Conservation (phyloP, 2,888 invertebrate species). For the Catocala fraxini region DNA sequence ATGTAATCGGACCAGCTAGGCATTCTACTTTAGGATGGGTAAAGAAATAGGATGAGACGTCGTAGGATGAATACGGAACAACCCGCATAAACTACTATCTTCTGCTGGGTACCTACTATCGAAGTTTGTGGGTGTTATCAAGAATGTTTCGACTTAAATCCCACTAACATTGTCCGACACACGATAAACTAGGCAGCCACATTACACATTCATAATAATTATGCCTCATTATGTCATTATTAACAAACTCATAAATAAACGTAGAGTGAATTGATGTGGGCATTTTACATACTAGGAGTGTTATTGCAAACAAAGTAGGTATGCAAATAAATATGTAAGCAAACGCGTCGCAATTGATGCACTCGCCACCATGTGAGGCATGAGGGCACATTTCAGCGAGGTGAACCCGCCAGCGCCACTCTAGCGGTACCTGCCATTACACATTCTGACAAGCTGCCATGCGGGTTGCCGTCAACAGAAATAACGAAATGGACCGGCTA, state of each 20-base stretch:
- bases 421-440: slow-evolving; percentile 13
- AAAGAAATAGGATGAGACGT: too few species aligned
- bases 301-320: not conserved
- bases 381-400: slow-evolving; percentile 11
- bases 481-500: slow-evolving; percentile 1
- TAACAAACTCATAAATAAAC: not conserved
- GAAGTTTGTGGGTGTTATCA: too few species aligned
- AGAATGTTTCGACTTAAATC: too few species aligned
- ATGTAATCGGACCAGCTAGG: too few species aligned
- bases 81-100: too few species aligned
- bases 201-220: not conserved
- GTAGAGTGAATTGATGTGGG: not conserved
- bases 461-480: slow-evolving; percentile 8
- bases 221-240: too few species aligned
- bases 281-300: not conserved
- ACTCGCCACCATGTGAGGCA: slow-evolving; percentile 11
- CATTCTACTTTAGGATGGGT: too few species aligned
- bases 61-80: too few species aligned
- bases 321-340: slow-evolving; percentile 7
- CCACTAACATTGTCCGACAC: too few species aligned
- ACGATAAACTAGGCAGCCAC: too few species aligned
- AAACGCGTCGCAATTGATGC: slow-evolving; percentile 24
- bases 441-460: slow-evolving; percentile 12
- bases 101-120: too few species aligned
- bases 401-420: not conserved